Base-by-base conservation (phyloP, 1,140 invertebrate species). In the Euura lappo region DNA sequence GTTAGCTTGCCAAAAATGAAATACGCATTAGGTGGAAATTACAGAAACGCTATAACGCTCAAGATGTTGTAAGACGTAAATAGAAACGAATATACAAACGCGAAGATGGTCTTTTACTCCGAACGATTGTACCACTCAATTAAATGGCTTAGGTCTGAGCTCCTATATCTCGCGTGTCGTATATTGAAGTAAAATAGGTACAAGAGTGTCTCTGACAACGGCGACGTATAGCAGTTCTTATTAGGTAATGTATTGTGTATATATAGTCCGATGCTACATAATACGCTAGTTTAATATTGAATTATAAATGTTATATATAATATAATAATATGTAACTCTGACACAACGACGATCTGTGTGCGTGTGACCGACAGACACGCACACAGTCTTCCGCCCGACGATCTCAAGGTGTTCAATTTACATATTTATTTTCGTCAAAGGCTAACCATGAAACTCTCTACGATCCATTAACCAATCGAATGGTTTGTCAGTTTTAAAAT, bases 401-500 rank as follows among this genome's bases (percentile, higher is more conserved):
- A 60, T 60, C 13, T 60, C 51, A 60, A 60, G 51, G 51, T 60
- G 8, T 60, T 60, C 28, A 60, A 60, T 60, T 60, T 60, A n/a
- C 51, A 60, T 60, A 60, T 60, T 60, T 60, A 60, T 60, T 60
- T 60, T 60, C 3, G 13, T 60, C 51, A 60, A 60, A 60, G 51
- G 51, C 51, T 60, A 60, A n/a, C 51, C 6, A n/a, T 60, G 51
- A 60, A 60, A 60, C 13, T 60, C 51, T 60, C 13, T 60, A n/a
- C 3, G 13, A 60, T 8, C 13, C 51, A 60, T 60, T 5, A 60
- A 60, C 28, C 28, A 28, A 28, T 28, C 28, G 28, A 28, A 28
- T 28, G 1, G 28, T 28, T 28, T 28, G 28, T 28, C 28, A 28
- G 28, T 28, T 28, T 28, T 28, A 28, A 28, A 28, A 28, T 28